These are phyloP conservation scores for Clytia hemisphaerica DNA, from an alignment of 30 jellyfish, hydroid and myxozoan species.

Conservation along the genomic window DNA sequence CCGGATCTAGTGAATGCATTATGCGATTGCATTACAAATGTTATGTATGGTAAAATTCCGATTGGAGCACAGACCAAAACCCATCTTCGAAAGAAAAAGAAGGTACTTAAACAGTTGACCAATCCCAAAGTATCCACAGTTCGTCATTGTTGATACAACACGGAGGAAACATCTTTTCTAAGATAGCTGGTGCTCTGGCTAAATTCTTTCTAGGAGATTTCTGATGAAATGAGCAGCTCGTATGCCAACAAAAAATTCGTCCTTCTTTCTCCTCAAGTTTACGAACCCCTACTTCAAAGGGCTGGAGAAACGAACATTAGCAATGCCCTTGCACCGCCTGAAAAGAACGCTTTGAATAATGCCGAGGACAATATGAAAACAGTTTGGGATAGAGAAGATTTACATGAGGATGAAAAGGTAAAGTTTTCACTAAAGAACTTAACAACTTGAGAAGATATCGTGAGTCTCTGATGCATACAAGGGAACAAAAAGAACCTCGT, in stretches of 20 bases:
- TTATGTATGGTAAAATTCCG: constrained; percentile 10
- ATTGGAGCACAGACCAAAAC: background rate
- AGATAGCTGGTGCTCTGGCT: background rate
- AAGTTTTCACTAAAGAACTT: no score
- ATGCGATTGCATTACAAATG: constrained; percentile 23
- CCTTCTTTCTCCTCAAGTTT: background rate
- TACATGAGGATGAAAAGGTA: no score
- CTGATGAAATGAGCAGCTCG: no score
- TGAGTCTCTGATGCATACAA: no score
- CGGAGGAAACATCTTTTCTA: constrained; percentile 14
- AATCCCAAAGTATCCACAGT: background rate
- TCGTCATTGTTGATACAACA: constrained; percentile 5
- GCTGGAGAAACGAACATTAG: no score
- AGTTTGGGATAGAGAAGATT: no score
- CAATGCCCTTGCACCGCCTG: no score
- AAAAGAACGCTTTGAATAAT: no score
- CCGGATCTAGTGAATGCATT: constrained; percentile 28
- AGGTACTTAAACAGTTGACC: background rate
- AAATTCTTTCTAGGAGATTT: no score
- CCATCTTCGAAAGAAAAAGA: background rate
- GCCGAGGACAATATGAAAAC: no score
- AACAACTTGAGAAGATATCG: no score
- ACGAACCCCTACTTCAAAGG: background rate
- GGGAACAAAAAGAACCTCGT: no score
- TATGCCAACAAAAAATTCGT: background rate